Evolutionary conservation across 1,140 invertebrate genomes (phyloP).

Genomic region (Drosophila asahinai): DNA sequence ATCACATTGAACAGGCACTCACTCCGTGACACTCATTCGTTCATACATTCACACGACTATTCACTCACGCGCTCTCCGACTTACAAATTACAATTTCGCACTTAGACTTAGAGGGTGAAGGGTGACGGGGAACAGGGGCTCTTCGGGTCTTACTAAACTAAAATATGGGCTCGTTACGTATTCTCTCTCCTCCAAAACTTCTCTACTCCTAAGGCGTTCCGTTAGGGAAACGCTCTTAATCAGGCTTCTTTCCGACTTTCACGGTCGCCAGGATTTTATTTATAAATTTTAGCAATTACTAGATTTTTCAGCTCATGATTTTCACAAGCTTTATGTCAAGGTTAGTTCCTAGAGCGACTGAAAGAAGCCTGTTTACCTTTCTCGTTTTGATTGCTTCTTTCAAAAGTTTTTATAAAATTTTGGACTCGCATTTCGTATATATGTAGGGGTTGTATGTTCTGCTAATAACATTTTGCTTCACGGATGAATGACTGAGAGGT

Average conservation of each 20-base stretch:
- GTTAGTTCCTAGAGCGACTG: neutral
- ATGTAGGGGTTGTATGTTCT: conserved; percentile 44
- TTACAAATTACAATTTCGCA: conserved; percentile 77
- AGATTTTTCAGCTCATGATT: conserved; percentile 5
- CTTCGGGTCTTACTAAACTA: conserved; percentile 39
- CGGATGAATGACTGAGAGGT: conserved; percentile 80
- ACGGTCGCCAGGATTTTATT: neutral
- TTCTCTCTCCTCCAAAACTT: conserved; percentile 46
- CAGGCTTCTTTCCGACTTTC: neutral
- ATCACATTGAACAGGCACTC: conserved; percentile 72
- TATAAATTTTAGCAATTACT: neutral
- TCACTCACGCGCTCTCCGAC: conserved; percentile 31
- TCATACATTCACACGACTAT: conserved; percentile 22
- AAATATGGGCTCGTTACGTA: conserved; percentile 61
- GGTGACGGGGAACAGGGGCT: neutral
- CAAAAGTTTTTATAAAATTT: conserved; percentile 83
- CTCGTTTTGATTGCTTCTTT: conserved; percentile 67
- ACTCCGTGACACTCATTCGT: conserved; percentile 32
- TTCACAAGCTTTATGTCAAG: conserved; percentile 2
- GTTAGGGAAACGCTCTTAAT: conserved; percentile 2
- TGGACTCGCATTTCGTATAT: conserved; percentile 81
- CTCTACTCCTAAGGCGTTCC: conserved; percentile 10
- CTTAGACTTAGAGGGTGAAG: conserved; percentile 53
- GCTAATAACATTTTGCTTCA: conserved; percentile 81
- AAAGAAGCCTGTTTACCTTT: conserved; percentile 5